Evolutionary conservation across 2,113 vertebrate species (phyloP).

Genomic region (Cyprinodon tularosa): DNA sequence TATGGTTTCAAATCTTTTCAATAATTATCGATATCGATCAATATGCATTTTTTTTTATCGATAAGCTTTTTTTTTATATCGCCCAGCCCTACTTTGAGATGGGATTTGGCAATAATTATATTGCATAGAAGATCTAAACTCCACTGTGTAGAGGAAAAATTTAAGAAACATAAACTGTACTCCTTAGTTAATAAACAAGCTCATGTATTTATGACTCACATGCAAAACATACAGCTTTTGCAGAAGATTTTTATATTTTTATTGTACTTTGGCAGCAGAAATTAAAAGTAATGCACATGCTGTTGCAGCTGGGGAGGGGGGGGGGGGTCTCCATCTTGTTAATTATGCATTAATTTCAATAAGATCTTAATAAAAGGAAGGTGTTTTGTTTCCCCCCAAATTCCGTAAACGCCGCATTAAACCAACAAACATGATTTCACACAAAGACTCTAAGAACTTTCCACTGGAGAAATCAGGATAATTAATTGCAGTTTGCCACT

Average conservation of each 20-base stretch:
- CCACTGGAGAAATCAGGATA: conserved; percentile 39
- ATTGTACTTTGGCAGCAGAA: neutral
- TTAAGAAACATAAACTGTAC: no score
- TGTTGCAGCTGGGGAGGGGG: neutral
- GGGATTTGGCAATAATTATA: neutral
- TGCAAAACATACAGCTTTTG: neutral
- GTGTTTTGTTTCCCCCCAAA: conserved; percentile 25
- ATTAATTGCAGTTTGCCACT: conserved; percentile 10
- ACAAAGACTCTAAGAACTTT: conserved; percentile 20
- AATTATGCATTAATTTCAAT: neutral
- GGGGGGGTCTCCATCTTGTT: neutral
- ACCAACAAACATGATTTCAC: conserved; percentile 17
- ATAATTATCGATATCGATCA: no score
- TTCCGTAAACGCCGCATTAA: conserved; percentile 37
- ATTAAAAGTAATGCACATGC: neutral
- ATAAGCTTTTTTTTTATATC: no score
- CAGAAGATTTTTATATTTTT: neutral
- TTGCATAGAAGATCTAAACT: neutral
- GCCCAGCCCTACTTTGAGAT: no score
- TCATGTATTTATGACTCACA: neutral
- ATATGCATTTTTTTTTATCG: no score
- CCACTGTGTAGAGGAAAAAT: no score
- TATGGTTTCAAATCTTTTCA: no score
- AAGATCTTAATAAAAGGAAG: conserved; percentile 18
- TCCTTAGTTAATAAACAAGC: neutral